Evolutionary conservation across 2,113 vertebrate genomes (phyloP).

Genomic region (Alethe castanea): DNA sequence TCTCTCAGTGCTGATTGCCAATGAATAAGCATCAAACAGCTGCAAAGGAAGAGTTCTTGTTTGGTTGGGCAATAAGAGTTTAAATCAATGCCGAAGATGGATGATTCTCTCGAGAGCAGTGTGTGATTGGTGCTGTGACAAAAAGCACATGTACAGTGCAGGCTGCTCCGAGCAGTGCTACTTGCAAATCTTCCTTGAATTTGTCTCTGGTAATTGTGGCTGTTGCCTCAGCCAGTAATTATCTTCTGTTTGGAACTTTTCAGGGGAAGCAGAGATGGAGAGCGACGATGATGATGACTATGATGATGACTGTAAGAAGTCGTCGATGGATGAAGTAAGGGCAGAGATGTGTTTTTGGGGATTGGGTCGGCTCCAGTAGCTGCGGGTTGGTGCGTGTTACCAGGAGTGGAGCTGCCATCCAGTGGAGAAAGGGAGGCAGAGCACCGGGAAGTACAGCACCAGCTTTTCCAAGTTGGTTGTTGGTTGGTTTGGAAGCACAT

Average conservation of each 20-base stretch:
- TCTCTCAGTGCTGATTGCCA: not conserved
- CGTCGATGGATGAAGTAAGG: slow-evolving; percentile 94
- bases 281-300: slow-evolving; percentile 95
- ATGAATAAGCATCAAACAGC: not conserved
- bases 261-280: slow-evolving; percentile 93
- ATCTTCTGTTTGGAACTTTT: slow-evolving; percentile 43
- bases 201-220: not conserved
- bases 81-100: not conserved
- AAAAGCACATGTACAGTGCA: not conserved
- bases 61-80: not conserved
- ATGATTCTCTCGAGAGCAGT: not conserved
- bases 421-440: slow-evolving; percentile 22
- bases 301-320: slow-evolving; percentile 96
- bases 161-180: not conserved
- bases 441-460: not conserved
- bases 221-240: not conserved
- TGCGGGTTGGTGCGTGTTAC: not conserved
- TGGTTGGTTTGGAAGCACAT: not conserved
- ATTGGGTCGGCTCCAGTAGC: not conserved
- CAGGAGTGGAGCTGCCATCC: slow-evolving; percentile 65
- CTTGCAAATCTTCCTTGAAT: not conserved
- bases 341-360: not conserved
- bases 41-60: not conserved
- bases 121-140: not conserved
- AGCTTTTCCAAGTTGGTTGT: not conserved